These are phyloP conservation scores for Alentia gelatinosa DNA, from an alignment of 2,888 invertebrate genomes.

Conservation along the genomic window DNA sequence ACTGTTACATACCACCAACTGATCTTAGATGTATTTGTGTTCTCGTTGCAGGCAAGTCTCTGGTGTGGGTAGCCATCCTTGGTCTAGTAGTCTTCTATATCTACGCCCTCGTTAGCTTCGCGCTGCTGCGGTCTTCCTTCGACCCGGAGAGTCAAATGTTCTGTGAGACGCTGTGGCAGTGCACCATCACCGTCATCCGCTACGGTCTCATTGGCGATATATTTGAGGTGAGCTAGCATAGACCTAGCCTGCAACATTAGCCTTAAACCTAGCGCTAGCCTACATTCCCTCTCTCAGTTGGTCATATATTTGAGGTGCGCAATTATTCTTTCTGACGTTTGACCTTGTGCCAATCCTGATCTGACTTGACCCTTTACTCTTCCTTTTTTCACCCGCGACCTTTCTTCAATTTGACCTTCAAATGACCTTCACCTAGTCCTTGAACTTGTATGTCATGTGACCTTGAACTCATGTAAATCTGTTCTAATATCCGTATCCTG, in stretches of 20 bases:
- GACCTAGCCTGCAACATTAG: slow-evolving; percentile 43
- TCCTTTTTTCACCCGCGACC: slow-evolving; percentile 33
- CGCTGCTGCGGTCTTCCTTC: slow-evolving; percentile 74
- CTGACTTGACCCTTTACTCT: slow-evolving; percentile 36
- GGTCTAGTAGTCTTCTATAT: slow-evolving; percentile 80
- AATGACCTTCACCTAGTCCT: slow-evolving; percentile 39
- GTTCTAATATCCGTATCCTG: slow-evolving; percentile 1
- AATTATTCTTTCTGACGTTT: slow-evolving; percentile 44
- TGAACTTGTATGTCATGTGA: slow-evolving; percentile 44
- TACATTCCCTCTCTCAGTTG: slow-evolving; percentile 24
- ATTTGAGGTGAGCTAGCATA: slow-evolving; percentile 69
- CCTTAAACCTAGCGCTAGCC: slow-evolving; percentile 52
- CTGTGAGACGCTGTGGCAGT: slow-evolving; percentile 72
- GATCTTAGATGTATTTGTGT: background rate
- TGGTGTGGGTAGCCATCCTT: slow-evolving; percentile 80
- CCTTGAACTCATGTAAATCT: slow-evolving; percentile 27
- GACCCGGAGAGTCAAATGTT: slow-evolving; percentile 66
- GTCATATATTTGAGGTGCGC: slow-evolving; percentile 53
- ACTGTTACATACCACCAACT: no score
- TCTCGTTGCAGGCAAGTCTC: slow-evolving; percentile 75
- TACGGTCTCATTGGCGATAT: slow-evolving; percentile 73
- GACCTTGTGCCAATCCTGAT: slow-evolving; percentile 30
- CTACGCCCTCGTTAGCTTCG: slow-evolving; percentile 80
- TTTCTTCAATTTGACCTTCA: slow-evolving; percentile 34
- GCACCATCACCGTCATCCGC: slow-evolving; percentile 72